Percentiles rank a stretch among this genome's conserved stretches.
Conservation (phyloP, 2,113 vertebrate species). For the Psephotus haematonotus region DNA sequence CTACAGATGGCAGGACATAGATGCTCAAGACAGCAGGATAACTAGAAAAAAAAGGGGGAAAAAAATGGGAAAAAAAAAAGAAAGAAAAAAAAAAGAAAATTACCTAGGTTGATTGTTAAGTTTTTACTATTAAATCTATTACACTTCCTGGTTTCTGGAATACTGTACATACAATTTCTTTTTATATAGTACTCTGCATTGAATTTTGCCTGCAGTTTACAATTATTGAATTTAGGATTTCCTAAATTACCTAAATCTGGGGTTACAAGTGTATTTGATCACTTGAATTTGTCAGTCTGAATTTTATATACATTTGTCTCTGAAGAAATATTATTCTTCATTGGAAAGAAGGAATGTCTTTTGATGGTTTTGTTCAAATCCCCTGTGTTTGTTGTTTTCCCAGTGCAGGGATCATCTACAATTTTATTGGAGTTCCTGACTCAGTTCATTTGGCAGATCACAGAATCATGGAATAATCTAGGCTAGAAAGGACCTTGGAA, state of each 20-base stretch:
- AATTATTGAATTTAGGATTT: neutral
- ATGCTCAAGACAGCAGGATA: neutral
- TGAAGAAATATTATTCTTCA: neutral
- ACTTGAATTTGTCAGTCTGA: neutral
- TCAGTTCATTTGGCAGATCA: neutral
- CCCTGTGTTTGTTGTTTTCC: neutral
- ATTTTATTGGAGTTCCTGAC: neutral
- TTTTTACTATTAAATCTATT: neutral
- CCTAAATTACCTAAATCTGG: neutral
- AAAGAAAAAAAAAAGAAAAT: neutral
- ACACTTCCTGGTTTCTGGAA: neutral
- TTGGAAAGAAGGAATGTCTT: neutral
- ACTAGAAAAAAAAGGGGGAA: neutral
- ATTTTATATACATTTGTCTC: neutral
- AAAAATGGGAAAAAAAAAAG: neutral
- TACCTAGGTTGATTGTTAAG: neutral
- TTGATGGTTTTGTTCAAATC: neutral
- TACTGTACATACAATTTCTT: neutral
- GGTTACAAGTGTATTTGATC: neutral
- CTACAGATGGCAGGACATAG: too few relatives aligned
- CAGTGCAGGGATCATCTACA: neutral
- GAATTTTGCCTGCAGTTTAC: neutral
- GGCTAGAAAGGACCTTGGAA: neutral
- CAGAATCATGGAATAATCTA: neutral
- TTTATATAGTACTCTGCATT: neutral